These are phyloP conservation scores for Dryobates pubescens DNA, from an alignment of 2,797 vertebrate species.

Conservation along the genomic window DNA sequence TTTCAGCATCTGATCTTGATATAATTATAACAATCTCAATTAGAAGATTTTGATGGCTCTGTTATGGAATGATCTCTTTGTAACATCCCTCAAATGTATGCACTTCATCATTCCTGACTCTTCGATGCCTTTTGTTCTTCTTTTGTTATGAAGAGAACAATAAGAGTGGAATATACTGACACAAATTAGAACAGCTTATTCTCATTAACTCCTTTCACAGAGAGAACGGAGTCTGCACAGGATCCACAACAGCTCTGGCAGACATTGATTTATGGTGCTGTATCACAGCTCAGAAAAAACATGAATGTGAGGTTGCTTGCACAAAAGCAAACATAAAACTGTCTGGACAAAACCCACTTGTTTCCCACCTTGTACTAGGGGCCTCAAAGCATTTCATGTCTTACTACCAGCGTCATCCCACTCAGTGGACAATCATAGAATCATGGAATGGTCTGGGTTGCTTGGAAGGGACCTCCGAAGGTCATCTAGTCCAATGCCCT, in stretches of 20 bases:
- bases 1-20: constrained; percentile 54
- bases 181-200: constrained; percentile 72
- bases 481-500: too few relatives aligned
- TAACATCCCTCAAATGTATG: constrained; percentile 46
- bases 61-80: constrained; percentile 49
- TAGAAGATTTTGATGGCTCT: constrained; percentile 55
- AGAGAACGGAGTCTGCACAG: background rate
- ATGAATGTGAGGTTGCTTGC: background rate
- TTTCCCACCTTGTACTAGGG: background rate
- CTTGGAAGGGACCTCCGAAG: too few relatives aligned
- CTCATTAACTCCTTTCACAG: constrained; percentile 60
- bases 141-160: constrained; percentile 60
- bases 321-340: background rate
- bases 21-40: constrained; percentile 59
- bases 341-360: background rate
- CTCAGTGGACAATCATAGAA: too few relatives aligned
- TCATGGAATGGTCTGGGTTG: too few relatives aligned
- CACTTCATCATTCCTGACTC: constrained; percentile 41
- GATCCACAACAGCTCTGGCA: constrained; percentile 40
- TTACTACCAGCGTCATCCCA: background rate
- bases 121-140: constrained; percentile 63
- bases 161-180: constrained; percentile 48
- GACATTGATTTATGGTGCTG: background rate
- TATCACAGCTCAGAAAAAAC: background rate
- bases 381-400: background rate